phyloP scores from a whole-genome alignment of 2,888 invertebrate species.

The Drosophila vallismaia region DNA sequence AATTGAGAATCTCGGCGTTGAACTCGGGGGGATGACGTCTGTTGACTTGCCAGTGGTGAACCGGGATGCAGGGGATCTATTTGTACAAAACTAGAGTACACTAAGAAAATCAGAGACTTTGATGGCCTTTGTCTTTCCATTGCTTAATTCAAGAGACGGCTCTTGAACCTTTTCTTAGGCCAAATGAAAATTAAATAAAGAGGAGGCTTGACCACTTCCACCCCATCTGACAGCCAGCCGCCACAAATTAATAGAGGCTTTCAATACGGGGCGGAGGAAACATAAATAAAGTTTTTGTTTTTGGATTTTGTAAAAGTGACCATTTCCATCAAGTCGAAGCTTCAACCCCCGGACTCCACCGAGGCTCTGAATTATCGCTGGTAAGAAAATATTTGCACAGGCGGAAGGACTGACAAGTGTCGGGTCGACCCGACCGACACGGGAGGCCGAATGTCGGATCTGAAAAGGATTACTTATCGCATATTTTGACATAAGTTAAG shows the following conservation, averaged over 20 bases:
- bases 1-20: constrained; percentile 78
- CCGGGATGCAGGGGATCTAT: constrained; percentile 22
- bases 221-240: constrained; percentile 37
- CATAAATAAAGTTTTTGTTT: constrained; percentile 72
- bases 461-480: constrained; percentile 82
- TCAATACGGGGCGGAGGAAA: constrained; percentile 48
- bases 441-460: constrained; percentile 62
- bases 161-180: neutral
- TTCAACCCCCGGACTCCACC: constrained; percentile 13
- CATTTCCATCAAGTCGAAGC: constrained; percentile 49
- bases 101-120: constrained; percentile 25
- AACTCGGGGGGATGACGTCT: constrained; percentile 17
- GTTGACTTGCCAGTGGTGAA: constrained; percentile 27
- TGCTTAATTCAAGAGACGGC: neutral
- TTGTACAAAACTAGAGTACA: constrained; percentile 41
- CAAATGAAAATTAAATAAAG: constrained; percentile 67
- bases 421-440: constrained; percentile 23
- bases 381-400: constrained; percentile 77
- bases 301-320: constrained; percentile 70
- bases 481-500: constrained; percentile 82
- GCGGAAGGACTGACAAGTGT: constrained; percentile 27
- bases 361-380: constrained; percentile 61
- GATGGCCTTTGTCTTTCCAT: neutral
- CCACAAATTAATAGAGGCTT: constrained; percentile 70
- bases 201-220: constrained; percentile 43